A percentile compares a stretch with the other conserved stretches of the same genome.
Conservation (phyloP, 2,888 invertebrate species). For the Rhabditoides inermis region DNA sequence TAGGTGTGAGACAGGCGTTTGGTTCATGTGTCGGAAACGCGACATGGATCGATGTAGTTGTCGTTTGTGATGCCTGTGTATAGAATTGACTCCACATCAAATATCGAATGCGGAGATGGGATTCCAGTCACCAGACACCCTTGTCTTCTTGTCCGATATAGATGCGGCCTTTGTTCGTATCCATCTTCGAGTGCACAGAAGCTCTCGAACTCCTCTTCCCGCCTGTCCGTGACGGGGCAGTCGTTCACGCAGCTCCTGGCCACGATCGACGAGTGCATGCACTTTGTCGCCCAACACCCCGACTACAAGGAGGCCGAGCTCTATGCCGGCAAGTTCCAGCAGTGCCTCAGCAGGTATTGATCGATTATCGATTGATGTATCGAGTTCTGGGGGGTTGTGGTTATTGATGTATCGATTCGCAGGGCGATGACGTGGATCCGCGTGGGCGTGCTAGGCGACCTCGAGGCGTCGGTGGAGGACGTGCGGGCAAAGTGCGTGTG, state of each 20-base stretch:
- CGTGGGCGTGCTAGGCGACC: slow-evolving; percentile 38
- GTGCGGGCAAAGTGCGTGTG: slow-evolving; percentile 24
- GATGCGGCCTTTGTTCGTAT: no score
- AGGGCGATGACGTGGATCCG: slow-evolving; percentile 49
- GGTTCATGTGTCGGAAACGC: no score
- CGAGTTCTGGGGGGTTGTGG: not conserved
- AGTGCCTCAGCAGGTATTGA: slow-evolving; percentile 43
- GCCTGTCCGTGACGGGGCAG: slow-evolving; percentile 42
- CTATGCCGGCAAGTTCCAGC: slow-evolving; percentile 44
- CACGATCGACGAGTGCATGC: slow-evolving; percentile 47
- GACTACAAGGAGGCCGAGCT: slow-evolving; percentile 41
- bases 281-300: slow-evolving; percentile 37
- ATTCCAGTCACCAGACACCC: no score
- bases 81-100: no score
- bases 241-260: slow-evolving; percentile 47
- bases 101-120: no score
- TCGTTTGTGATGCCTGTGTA: no score
- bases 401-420: slow-evolving; percentile 2
- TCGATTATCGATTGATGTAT: not conserved
- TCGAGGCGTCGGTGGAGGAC: slow-evolving; percentile 38
- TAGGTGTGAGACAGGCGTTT: no score
- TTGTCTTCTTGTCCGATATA: no score
- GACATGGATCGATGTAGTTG: no score
- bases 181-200: no score
- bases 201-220: slow-evolving; percentile 30